Percentiles rank a stretch among this genome's conserved stretches.
Evolutionary conservation across 2,888 invertebrate genomes (phyloP).

Genomic region (Bruchidius siliquastri): DNA sequence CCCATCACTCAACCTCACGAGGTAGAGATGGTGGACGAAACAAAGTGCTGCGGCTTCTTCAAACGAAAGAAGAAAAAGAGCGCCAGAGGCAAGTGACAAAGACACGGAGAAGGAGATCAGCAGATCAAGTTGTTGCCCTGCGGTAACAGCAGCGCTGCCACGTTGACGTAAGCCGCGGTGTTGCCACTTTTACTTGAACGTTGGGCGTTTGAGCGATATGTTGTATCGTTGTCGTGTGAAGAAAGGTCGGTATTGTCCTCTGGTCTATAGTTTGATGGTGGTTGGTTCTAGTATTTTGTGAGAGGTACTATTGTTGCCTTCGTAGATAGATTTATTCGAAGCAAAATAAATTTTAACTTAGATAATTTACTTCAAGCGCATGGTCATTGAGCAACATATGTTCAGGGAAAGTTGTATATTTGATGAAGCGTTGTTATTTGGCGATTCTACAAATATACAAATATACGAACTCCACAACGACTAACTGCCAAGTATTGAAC

Average conservation of each 20-base stretch:
- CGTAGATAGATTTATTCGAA: background rate
- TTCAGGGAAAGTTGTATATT: too few species aligned
- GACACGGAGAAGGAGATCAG: constrained; percentile 49
- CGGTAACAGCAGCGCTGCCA: constrained; percentile 46
- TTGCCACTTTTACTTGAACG: background rate
- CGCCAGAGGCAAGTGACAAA: constrained; percentile 48
- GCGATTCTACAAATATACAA: too few species aligned
- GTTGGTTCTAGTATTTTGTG: background rate
- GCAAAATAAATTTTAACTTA: background rate
- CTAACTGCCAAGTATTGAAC: too few species aligned
- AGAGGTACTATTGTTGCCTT: background rate
- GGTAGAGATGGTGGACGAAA: constrained; percentile 94
- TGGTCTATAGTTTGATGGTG: background rate
- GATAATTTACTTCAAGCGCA: background rate
- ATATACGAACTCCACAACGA: too few species aligned
- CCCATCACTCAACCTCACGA: constrained; percentile 91
- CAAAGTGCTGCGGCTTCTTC: constrained; percentile 97
- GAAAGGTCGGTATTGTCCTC: background rate
- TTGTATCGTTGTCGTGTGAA: background rate
- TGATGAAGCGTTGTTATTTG: too few species aligned
- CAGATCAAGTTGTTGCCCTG: constrained; percentile 47
- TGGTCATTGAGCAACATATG: background rate
- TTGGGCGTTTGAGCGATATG: background rate
- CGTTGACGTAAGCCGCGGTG: constrained; percentile 9
- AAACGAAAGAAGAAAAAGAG: constrained; percentile 77